Evolutionary conservation across 2,888 invertebrate species (phyloP).

Genomic region (Hetaerina titia): DNA sequence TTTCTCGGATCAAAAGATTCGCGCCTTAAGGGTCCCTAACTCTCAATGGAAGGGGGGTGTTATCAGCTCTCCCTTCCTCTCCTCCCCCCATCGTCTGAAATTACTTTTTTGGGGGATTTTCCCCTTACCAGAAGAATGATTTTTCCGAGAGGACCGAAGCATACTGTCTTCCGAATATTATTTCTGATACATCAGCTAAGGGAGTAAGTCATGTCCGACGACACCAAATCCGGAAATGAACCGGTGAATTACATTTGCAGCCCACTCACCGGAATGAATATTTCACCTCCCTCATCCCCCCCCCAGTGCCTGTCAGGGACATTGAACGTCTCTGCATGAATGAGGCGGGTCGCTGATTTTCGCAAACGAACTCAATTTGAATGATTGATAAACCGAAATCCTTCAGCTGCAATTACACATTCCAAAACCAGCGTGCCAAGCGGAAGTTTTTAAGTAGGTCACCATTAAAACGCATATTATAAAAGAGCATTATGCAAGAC

Average conservation of each 20-base stretch:
- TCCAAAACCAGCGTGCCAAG: no score
- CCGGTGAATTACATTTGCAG: neutral
- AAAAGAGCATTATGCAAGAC: no score
- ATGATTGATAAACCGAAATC: no score
- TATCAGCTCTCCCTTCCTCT: neutral
- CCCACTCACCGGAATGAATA: neutral
- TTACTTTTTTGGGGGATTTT: conserved; percentile 14
- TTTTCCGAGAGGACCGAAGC: neutral
- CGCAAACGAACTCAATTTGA: no score
- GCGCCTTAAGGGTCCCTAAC: neutral
- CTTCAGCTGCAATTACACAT: no score
- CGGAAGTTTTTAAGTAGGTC: no score
- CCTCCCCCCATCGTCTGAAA: neutral
- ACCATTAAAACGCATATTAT: no score
- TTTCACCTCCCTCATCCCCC: neutral
- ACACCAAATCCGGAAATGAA: conserved; percentile 3
- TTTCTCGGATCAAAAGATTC: neutral
- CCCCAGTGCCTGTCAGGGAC: neutral
- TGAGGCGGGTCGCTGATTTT: no score
- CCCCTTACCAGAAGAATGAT: neutral
- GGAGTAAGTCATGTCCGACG: neutral
- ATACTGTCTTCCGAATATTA: neutral
- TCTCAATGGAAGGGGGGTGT: neutral
- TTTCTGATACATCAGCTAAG: neutral
- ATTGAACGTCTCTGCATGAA: neutral